Percentiles rank a stretch among this genome's conserved stretches.
Conservation (phyloP, 2,888 invertebrate species). For the Volucella zonaria region DNA sequence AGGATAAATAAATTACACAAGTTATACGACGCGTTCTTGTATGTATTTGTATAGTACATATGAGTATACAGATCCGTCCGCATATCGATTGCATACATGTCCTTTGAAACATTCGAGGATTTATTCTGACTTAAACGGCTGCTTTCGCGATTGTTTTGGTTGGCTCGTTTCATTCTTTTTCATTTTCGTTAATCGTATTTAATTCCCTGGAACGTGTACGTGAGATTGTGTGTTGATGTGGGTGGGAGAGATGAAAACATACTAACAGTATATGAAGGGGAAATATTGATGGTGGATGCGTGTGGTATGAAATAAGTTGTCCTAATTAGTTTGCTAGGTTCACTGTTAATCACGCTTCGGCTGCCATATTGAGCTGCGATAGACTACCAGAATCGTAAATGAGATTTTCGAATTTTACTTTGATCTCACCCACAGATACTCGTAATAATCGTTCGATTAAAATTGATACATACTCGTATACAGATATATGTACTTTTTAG, state of each 20-base stretch:
- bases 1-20: slow-evolving; percentile 49
- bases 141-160: slow-evolving; percentile 27
- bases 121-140: slow-evolving; percentile 53
- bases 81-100: slow-evolving; percentile 6
- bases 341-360: slow-evolving; percentile 33
- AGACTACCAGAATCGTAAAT: slow-evolving; percentile 16
- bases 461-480: not conserved
- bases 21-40: not conserved
- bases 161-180: slow-evolving; percentile 18
- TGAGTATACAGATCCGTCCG: not conserved
- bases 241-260: not conserved
- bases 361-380: slow-evolving; percentile 23
- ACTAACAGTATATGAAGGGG: not conserved
- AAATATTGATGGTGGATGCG: slow-evolving; percentile 2
- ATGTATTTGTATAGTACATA: not conserved
- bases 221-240: not conserved
- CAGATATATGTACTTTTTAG: not conserved
- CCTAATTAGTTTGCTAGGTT: slow-evolving; percentile 34
- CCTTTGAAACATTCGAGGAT: slow-evolving; percentile 18
- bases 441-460: slow-evolving; percentile 10
- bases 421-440: not conserved
- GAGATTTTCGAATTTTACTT: slow-evolving; percentile 25
- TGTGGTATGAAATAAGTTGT: slow-evolving; percentile 9
- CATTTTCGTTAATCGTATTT: slow-evolving; percentile 3
- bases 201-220: not conserved